Conservation (phyloP, 2,113 vertebrate genomes). For the Forbesichthys agassizii region DNA sequence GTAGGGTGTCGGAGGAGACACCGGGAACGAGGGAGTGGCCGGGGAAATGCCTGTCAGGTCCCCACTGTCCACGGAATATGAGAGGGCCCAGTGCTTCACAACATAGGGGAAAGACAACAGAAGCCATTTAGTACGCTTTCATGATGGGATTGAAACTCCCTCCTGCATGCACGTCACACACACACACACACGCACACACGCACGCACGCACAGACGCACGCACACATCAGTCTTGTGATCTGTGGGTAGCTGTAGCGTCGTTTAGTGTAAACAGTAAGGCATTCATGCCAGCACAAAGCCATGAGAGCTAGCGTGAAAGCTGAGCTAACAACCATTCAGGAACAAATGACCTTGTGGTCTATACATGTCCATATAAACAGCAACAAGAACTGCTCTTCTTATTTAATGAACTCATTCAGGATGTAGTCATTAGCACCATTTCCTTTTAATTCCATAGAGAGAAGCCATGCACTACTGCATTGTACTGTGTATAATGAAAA, state of each 20-base stretch:
- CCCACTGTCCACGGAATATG: conserved; percentile 46
- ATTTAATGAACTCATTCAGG: no score
- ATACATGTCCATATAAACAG: neutral
- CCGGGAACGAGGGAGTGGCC: conserved; percentile 80
- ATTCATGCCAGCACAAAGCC: conserved; percentile 49
- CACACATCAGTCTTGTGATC: conserved; percentile 65
- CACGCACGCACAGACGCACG: conserved; percentile 22
- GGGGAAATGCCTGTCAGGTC: conserved; percentile 56
- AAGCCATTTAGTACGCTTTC: neutral
- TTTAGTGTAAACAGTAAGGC: conserved; percentile 63
- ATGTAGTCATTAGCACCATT: no score
- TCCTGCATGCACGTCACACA: neutral
- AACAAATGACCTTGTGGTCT: neutral
- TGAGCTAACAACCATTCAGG: neutral
- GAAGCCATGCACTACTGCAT: no score
- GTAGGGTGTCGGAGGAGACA: conserved; percentile 83
- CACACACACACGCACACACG: conserved; percentile 27
- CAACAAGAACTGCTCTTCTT: no score
- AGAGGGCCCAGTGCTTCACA: conserved; percentile 62
- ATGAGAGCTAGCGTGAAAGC: conserved; percentile 28
- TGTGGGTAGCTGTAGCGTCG: conserved; percentile 51
- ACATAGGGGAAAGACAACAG: conserved; percentile 1
- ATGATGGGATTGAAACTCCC: conserved; percentile 14
- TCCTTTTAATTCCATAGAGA: no score
- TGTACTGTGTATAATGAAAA: no score